Conservation (phyloP, 92 coral and sea anemone genomes). For the Heteractis magnifica region DNA sequence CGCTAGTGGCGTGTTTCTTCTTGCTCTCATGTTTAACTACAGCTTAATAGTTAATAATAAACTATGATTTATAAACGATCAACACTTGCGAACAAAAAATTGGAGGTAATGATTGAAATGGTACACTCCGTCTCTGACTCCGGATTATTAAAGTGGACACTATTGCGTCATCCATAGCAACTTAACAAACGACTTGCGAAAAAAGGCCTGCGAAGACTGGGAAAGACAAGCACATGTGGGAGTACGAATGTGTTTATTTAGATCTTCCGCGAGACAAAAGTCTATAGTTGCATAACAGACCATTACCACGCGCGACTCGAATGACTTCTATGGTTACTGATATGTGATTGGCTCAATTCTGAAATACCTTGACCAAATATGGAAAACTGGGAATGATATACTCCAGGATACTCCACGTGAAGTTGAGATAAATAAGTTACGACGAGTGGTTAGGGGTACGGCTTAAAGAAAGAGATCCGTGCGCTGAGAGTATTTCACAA, state of each 20-base stretch:
- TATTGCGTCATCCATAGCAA: not conserved
- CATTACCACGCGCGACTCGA: constrained; percentile 3
- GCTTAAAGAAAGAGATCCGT: not conserved
- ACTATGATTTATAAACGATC: not conserved
- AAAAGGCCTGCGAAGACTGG: not conserved
- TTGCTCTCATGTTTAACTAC: not conserved
- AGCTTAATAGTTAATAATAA: not conserved
- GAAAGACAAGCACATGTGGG: not conserved
- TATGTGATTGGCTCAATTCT: constrained; percentile 7
- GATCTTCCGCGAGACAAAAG: not conserved
- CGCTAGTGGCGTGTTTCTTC: not conserved
- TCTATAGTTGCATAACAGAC: not conserved
- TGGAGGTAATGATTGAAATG: not conserved
- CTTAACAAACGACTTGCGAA: not conserved
- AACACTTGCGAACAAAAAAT: not conserved
- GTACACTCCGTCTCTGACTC: not conserved
- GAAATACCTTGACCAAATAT: constrained; percentile 5
- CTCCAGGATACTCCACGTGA: constrained; percentile 37
- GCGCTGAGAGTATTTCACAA: not conserved
- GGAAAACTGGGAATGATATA: constrained; percentile 11
- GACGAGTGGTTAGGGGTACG: not conserved
- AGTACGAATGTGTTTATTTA: not conserved
- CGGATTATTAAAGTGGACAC: not conserved
- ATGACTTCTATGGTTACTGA: constrained; percentile 6
- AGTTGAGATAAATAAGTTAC: constrained; percentile 17